Conservation (phyloP, 2,888 invertebrate genomes). For the Lasioglossum lativentre region DNA sequence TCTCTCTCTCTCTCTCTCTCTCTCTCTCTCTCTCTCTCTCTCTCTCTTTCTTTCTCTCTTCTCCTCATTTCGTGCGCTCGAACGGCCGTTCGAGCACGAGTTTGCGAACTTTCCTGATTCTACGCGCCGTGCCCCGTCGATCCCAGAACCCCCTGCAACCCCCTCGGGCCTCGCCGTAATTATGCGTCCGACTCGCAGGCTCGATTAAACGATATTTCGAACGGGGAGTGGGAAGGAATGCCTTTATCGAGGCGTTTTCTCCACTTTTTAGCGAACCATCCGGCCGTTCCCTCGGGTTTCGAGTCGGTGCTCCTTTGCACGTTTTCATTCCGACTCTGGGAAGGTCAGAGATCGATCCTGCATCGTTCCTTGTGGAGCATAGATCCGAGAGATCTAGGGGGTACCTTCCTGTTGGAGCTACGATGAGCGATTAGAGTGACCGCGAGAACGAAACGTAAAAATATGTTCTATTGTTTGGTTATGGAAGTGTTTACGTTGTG, state of each 20-base stretch:
- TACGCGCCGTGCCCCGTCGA: conserved; percentile 37
- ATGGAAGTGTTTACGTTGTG: neutral
- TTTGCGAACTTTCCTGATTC: conserved; percentile 70
- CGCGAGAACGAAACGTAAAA: no score
- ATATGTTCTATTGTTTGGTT: neutral
- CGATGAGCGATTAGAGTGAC: no score
- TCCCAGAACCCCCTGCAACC: neutral
- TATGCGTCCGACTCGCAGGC: conserved; percentile 48
- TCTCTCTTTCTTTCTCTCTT: neutral
- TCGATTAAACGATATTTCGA: conserved; percentile 38
- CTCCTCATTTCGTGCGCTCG: conserved; percentile 47
- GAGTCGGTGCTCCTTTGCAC: neutral
- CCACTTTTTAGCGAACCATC: neutral
- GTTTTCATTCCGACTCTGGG: neutral
- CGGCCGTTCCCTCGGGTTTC: neutral
- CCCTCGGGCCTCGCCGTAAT: conserved; percentile 38
- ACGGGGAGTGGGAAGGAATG: neutral
- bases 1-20: no score
- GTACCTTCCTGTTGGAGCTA: no score
- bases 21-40: conserved; percentile 16
- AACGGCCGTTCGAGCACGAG: conserved; percentile 64
- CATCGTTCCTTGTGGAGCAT: neutral
- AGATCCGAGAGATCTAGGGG: neutral
- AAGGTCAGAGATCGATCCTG: neutral
- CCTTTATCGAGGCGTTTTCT: conserved; percentile 22